Percentiles rank a stretch among this genome's conserved stretches.
Conservation (phyloP, 1,140 invertebrate species). For the Drosophila bocqueti region DNA sequence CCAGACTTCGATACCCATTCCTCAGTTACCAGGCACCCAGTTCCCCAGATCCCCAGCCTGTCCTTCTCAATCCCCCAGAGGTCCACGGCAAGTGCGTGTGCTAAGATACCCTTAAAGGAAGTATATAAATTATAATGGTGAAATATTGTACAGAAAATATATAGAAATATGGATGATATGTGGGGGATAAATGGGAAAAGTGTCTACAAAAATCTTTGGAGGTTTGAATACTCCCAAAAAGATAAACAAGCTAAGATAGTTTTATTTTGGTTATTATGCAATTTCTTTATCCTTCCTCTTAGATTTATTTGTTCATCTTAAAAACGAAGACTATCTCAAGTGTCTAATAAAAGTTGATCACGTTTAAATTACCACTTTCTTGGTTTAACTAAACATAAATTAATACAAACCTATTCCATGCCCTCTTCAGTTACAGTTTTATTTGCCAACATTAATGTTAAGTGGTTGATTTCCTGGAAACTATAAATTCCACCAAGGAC, state of each 20-base stretch:
- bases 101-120: neutral
- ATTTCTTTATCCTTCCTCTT: neutral
- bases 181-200: neutral
- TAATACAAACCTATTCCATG: neutral
- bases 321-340: too few species aligned
- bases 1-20: conserved; percentile 13
- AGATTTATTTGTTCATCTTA: neutral
- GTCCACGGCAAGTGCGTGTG: conserved; percentile 60
- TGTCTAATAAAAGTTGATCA: neutral
- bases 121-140: neutral
- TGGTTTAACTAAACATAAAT: neutral
- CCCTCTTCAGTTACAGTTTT: neutral
- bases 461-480: neutral
- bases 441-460: neutral
- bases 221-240: neutral
- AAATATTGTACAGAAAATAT: too few species aligned
- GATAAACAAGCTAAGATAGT: neutral
- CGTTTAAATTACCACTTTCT: too few species aligned
- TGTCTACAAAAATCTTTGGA: too few species aligned
- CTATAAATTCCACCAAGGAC: conserved; percentile 5
- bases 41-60: neutral
- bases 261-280: too few species aligned
- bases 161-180: too few species aligned
- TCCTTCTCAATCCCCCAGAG: conserved; percentile 8
- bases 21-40: conserved; percentile 1